Conservation (phyloP, 2,888 invertebrate genomes). For the Stenolophus ochropezus region DNA sequence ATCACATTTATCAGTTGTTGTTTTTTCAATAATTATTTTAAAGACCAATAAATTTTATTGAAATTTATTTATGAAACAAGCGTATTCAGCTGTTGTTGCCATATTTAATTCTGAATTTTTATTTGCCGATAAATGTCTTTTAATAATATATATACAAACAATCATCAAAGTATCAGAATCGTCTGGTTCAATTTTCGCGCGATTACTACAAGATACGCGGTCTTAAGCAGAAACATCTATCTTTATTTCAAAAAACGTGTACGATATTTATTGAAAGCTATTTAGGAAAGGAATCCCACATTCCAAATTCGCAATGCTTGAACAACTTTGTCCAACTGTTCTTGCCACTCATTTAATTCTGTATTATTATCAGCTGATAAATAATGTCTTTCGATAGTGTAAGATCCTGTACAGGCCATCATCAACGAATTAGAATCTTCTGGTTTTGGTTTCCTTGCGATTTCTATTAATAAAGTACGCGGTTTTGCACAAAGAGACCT, state of each 20-base stretch:
- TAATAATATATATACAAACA: too few species aligned
- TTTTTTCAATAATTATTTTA: too few species aligned
- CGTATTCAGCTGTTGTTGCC: too few species aligned
- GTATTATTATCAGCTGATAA: slow-evolving; percentile 73
- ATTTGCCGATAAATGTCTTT: too few species aligned
- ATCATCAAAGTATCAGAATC: too few species aligned
- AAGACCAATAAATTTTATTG: too few species aligned
- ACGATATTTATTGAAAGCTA: not conserved
- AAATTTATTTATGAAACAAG: too few species aligned
- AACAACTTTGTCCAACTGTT: slow-evolving; percentile 72
- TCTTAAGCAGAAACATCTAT: too few species aligned
- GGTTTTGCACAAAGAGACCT: slow-evolving; percentile 74
- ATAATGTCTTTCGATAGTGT: slow-evolving; percentile 67
- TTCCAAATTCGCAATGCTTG: slow-evolving; percentile 72
- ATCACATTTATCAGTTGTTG: not conserved
- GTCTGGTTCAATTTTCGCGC: too few species aligned
- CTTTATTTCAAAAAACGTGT: not conserved
- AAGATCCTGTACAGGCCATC: not conserved
- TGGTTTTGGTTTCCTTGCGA: slow-evolving; percentile 63
- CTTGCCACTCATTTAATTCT: slow-evolving; percentile 73
- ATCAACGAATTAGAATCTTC: slow-evolving; percentile 37
- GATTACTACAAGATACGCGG: too few species aligned
- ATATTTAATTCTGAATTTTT: too few species aligned
- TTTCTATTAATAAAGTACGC: slow-evolving; percentile 72
- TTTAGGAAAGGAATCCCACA: slow-evolving; percentile 5